Evolutionary conservation across 2,113 vertebrate genomes (phyloP).

Genomic region (Pitta sordida): DNA sequence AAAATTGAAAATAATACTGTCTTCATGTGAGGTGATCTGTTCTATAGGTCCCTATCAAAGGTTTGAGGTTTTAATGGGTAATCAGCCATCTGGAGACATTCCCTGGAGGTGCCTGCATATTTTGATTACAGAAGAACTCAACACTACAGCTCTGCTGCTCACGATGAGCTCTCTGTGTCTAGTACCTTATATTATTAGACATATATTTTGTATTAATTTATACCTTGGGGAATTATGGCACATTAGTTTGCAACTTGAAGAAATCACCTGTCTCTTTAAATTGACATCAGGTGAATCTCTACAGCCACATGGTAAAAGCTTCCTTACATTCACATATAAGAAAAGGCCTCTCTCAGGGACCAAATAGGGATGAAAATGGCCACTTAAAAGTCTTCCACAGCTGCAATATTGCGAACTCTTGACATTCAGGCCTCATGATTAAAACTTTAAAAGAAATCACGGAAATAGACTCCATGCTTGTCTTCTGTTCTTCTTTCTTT

Average conservation of each 20-base stretch:
- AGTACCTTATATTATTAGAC: slow-evolving; percentile 49
- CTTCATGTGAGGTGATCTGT: not conserved
- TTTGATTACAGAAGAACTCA: slow-evolving; percentile 39
- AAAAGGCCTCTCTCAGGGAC: not conserved
- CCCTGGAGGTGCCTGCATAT: slow-evolving; percentile 39
- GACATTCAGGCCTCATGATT: not conserved
- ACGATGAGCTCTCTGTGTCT: slow-evolving; percentile 9
- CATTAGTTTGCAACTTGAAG: slow-evolving; percentile 48
- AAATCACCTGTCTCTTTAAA: slow-evolving; percentile 60
- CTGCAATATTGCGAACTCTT: not conserved
- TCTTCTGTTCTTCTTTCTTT: not conserved
- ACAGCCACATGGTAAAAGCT: not conserved
- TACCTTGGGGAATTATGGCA: slow-evolving; percentile 55
- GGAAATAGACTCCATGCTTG: not conserved
- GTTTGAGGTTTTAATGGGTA: slow-evolving; percentile 36
- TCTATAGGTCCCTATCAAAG: slow-evolving; percentile 2
- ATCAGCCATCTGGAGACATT: slow-evolving; percentile 47
- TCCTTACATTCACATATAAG: not conserved
- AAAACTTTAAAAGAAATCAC: not conserved
- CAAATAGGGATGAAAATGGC: not conserved
- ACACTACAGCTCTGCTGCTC: not conserved
- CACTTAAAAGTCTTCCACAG: not conserved
- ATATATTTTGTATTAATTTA: slow-evolving; percentile 67
- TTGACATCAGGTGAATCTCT: slow-evolving; percentile 37
- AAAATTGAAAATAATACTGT: not conserved